Base-by-base conservation (phyloP, 92 coral and sea anemone species). In the Actinostola sp. region DNA sequence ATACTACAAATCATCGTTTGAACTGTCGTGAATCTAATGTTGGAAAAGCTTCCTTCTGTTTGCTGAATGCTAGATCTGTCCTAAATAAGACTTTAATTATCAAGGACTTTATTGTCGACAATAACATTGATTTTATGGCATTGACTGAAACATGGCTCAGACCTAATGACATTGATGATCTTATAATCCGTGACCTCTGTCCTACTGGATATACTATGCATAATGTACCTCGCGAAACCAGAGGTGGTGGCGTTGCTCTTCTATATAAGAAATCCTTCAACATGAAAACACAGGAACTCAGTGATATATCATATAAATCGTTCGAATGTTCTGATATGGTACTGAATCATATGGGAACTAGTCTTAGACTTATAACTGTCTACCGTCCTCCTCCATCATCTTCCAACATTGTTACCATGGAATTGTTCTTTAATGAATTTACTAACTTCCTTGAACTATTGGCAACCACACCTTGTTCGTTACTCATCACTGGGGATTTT, bases 201-300 rank as follows among this genome's bases (percentile, higher is more conserved):
- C 79, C 84, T 39, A 71, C 48, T 20, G 84, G 84, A 2, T 79
- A 60, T 61, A 43, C 49, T 32, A 24, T 70, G 11, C 41, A 70
- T 35, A 69, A 33, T 24, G 78, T 70, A 8, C 79, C 84, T 9
- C 72, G 79, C 17, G 65, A 66, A 15, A 70, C 72, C 10, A 79
- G 84, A 60, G 79, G 84, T 70, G 84, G 78, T 56, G 84, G 84
- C 12, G 75, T 69, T 31, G 75, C 62, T 7, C 45, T 70, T 2
- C 27, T 70, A 49, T 52, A 8, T 34, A 34, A 57, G 57, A 56
- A 53, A 52, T 17, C 29, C 10, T 58, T 0, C 21, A 58, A 11
- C 50, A 36, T 70, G 17, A 56, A 53, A 32, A 70, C 28, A 14
- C 43, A 41, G 6, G 51, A 50, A 53, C 64, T 51, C 9, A 27